Percentiles rank a stretch among this genome's conserved stretches.
Evolutionary conservation across 1,140 invertebrate genomes (phyloP).

Genomic region (Drosophila athabasca): DNA sequence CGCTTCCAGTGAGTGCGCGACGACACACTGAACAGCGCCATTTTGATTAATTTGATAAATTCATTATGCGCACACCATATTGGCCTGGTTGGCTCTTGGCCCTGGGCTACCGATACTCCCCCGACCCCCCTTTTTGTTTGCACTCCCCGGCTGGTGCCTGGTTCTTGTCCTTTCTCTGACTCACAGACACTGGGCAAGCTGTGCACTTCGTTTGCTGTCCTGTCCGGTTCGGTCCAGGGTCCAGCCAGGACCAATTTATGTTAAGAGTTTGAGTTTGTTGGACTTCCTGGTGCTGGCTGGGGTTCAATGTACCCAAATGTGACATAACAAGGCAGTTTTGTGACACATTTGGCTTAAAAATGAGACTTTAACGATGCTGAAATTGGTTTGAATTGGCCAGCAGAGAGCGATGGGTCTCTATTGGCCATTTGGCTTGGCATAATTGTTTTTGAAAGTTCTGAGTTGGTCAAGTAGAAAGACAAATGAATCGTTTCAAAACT

Average conservation of each 20-base stretch:
- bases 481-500: slow-evolving; percentile 66
- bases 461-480: slow-evolving; percentile 56
- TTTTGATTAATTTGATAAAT: slow-evolving; percentile 83
- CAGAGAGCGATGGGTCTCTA: slow-evolving; percentile 7
- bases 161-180: slow-evolving; percentile 31
- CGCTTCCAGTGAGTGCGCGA: slow-evolving; percentile 43
- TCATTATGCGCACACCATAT: slow-evolving; percentile 79
- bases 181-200: slow-evolving; percentile 21
- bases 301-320: slow-evolving; percentile 69
- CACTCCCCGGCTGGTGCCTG: slow-evolving; percentile 17
- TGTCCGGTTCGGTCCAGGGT: slow-evolving; percentile 1
- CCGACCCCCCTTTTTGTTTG: background rate
- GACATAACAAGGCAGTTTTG: slow-evolving; percentile 71
- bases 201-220: slow-evolving; percentile 51
- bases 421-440: slow-evolving; percentile 59
- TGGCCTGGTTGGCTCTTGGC: slow-evolving; percentile 38
- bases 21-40: slow-evolving; percentile 49
- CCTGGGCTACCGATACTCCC: background rate
- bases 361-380: slow-evolving; percentile 73
- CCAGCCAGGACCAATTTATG: slow-evolving; percentile 6
- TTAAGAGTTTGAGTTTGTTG: slow-evolving; percentile 13
- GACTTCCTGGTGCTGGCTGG: slow-evolving; percentile 17
- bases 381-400: slow-evolving; percentile 45
- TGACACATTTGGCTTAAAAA: slow-evolving; percentile 76
- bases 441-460: slow-evolving; percentile 68